Evolutionary conservation across 2,888 invertebrate genomes (phyloP), one percentile per base, ranked within the genome.

Genomic region (Eumerus sabulonum): DNA sequence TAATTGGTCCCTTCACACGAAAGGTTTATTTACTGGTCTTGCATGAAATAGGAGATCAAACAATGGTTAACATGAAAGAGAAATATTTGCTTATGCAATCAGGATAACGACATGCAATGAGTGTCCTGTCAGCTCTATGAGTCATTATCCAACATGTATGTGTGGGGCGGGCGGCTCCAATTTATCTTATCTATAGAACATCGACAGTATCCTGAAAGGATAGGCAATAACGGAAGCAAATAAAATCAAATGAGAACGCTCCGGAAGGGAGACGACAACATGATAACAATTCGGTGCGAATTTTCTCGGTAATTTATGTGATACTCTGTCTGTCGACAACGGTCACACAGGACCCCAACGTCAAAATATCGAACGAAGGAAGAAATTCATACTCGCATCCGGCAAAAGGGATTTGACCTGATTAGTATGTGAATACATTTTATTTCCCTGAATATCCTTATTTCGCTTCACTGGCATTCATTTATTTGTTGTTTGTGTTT

Each of bases 281-380:
- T 19, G 35, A 77, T 62, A 66, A 40, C 50, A 66, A 60, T 72
- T 45, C 50, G 51, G 51, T 56, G 67, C 12, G 67, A 62, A 72
- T 53, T 77, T 77, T 56, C 38, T 67, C 66, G 68, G 57, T 77
- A 77, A 77, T 77, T 77, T 77, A 77, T 77, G 56, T 77, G 77
- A 77, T 72, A 77, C 72, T 77, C 60, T 72, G 72, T 77, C 60
- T 72, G 72, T 77, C 77, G 72, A 77, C 77, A 77, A 72, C 72
- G 72, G 72, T 62, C 72, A 57, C 66, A 51, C 51, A 56, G 51
- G 53, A 50, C 42, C 67, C 36, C 51, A 76, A 64, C 54, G 71
- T 71, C 76, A 71, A 71, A 71, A 14, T 67, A 14, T 44, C 64
- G 72, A 72, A 66, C 50, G 62, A 72, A 67, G 62, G 72, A 64